These are phyloP conservation scores for Chondrosia reniformis DNA, from an alignment of 37 sponge, comb jelly and placozoan genomes.

Conservation along the genomic window DNA sequence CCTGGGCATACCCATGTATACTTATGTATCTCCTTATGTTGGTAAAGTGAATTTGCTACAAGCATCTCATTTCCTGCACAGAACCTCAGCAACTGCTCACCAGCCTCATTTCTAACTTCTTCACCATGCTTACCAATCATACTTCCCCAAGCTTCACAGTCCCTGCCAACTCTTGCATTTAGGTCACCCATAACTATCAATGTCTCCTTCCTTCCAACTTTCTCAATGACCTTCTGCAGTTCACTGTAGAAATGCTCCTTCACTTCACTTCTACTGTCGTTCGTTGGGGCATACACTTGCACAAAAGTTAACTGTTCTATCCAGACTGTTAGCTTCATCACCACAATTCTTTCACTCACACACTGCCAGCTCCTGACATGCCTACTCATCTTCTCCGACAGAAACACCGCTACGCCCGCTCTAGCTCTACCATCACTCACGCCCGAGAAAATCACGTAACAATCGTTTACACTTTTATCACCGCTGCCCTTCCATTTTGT, in stretches of 20 bases:
- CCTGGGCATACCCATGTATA: neutral
- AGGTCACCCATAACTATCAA: conserved; percentile 14
- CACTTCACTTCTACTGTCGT: neutral
- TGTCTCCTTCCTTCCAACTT: neutral
- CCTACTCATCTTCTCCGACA: no score
- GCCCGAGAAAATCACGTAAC: no score
- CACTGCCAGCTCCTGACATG: no score
- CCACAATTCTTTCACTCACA: no score
- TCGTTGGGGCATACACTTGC: neutral
- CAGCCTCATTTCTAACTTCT: conserved; percentile 13
- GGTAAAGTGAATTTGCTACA: conserved; percentile 2
- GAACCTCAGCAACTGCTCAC: conserved; percentile 18
- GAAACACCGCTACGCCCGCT: no score
- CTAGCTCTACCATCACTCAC: no score
- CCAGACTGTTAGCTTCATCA: no score
- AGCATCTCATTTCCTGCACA: conserved; percentile 6
- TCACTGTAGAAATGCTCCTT: neutral
- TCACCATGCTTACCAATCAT: no score
- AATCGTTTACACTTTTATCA: no score
- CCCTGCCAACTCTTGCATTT: conserved; percentile 24
- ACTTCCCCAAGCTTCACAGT: no score
- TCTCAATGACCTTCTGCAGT: neutral
- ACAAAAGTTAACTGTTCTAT: no score
- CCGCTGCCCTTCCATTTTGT: no score
- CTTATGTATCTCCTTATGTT: conserved; percentile 8